These are phyloP conservation scores for Channa maculata DNA, from an alignment of 2,113 vertebrate species.

Conservation along the genomic window DNA sequence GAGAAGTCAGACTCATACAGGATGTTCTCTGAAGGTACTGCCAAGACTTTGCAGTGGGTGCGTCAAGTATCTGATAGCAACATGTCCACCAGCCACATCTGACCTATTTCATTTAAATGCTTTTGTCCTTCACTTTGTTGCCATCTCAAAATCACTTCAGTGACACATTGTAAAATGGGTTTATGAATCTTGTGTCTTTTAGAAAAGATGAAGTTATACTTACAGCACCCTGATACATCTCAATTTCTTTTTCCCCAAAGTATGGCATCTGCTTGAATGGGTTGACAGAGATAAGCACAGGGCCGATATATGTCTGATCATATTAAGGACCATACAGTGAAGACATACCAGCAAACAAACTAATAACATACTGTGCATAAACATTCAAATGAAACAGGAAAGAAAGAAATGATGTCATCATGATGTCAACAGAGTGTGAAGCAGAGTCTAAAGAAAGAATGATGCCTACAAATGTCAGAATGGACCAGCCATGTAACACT, in stretches of 20 bases:
- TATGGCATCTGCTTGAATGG: conserved; percentile 99
- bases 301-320: conserved; percentile 95
- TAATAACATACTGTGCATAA: not conserved
- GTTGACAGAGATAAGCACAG: conserved; percentile 97
- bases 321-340: conserved; percentile 83
- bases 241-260: conserved; percentile 97
- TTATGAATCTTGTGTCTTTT: not conserved
- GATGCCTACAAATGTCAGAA: conserved; percentile 62
- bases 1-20: conserved; percentile 58
- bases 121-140: conserved; percentile 34
- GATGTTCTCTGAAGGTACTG: conserved; percentile 66
- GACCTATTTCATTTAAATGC: conserved; percentile 41
- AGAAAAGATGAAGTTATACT: conserved; percentile 77
- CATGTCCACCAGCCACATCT: conserved; percentile 62
- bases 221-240: conserved; percentile 99
- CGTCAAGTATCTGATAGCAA: conserved; percentile 70
- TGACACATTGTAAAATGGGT: not conserved
- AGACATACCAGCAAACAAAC: not conserved
- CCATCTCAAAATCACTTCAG: conserved; percentile 17
- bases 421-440: conserved; percentile 42
- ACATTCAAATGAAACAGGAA: not conserved
- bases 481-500: conserved; percentile 50
- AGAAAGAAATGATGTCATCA: conserved; percentile 36
- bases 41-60: conserved; percentile 56
- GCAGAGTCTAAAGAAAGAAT: conserved; percentile 53